Evolutionary conservation across 2,797 vertebrate genomes (phyloP).

Genomic region (Lepilemur ruficaudatus): DNA sequence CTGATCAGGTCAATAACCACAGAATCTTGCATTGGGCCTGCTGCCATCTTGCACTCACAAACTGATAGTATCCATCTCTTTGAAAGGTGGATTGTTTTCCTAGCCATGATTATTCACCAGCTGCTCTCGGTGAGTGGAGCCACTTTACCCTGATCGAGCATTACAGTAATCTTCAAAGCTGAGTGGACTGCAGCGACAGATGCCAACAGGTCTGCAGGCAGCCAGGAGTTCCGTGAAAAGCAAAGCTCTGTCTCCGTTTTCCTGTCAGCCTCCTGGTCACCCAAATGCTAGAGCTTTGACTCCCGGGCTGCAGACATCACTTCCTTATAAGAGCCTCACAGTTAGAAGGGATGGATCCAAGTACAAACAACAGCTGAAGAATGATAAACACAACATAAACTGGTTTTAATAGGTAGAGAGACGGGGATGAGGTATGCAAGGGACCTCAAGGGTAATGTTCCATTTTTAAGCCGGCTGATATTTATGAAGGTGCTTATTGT

Average conservation of each 20-base stretch:
- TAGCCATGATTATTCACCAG: background rate
- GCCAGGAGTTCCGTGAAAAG: background rate
- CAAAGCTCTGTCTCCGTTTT: background rate
- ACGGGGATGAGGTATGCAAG: rapidly evolving
- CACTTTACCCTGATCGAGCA: background rate
- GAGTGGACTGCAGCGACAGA: background rate
- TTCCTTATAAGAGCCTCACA: background rate
- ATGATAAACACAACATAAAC: background rate
- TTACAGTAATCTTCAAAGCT: background rate
- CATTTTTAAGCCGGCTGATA: background rate
- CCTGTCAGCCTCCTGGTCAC: background rate
- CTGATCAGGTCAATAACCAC: background rate
- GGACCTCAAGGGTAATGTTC: background rate
- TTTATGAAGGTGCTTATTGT: too few relatives aligned
- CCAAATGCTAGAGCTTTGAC: background rate
- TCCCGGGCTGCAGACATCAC: background rate
- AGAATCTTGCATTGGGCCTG: background rate
- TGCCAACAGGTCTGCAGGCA: background rate
- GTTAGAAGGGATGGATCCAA: background rate
- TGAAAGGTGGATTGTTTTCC: background rate
- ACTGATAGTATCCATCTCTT: background rate
- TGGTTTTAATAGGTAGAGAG: background rate
- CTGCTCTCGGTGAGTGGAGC: background rate
- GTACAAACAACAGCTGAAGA: background rate
- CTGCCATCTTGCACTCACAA: background rate